These are phyloP conservation scores for Brotula barbata DNA, from an alignment of 2,797 vertebrate species.

Conservation along the genomic window DNA sequence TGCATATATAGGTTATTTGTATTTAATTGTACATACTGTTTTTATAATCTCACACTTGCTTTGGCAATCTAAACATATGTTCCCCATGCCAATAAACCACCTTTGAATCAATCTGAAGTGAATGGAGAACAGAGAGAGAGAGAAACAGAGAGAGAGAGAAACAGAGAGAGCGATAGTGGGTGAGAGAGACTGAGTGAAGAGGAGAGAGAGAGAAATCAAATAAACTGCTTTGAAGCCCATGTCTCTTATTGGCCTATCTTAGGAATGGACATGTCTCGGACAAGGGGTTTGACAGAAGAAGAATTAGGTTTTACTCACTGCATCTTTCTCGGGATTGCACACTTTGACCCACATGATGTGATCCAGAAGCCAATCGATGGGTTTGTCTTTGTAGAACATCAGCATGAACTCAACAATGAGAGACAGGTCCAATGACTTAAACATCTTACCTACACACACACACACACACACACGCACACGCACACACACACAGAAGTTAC, in stretches of 20 bases:
- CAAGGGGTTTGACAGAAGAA: too few species aligned
- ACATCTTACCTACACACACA: conserved; percentile 90
- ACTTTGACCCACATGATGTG: conserved; percentile 99
- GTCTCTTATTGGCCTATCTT: too few species aligned
- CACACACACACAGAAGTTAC: too few species aligned
- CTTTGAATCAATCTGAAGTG: too few species aligned
- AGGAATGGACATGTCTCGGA: too few species aligned
- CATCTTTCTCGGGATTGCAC: conserved; percentile 98
- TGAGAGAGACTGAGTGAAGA: neutral
- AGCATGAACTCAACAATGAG: conserved; percentile 98
- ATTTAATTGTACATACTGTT: too few species aligned
- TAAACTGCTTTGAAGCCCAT: too few species aligned
- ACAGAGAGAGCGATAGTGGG: neutral
- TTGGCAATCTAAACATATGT: too few species aligned
- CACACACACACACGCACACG: conserved; percentile 7
- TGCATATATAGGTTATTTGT: too few species aligned
- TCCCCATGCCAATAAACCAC: too few species aligned
- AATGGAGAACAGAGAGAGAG: too few species aligned
- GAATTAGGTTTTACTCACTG: conserved; percentile 78
- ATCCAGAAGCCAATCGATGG: conserved; percentile 98
- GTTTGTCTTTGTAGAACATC: conserved; percentile 99
- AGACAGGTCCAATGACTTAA: conserved; percentile 94
- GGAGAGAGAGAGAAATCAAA: neutral
- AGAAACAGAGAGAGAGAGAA: neutral
- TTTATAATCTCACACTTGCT: too few species aligned